phyloP scores from a whole-genome alignment of 2,797 vertebrate genomes.

The Sebastes diaconus region DNA sequence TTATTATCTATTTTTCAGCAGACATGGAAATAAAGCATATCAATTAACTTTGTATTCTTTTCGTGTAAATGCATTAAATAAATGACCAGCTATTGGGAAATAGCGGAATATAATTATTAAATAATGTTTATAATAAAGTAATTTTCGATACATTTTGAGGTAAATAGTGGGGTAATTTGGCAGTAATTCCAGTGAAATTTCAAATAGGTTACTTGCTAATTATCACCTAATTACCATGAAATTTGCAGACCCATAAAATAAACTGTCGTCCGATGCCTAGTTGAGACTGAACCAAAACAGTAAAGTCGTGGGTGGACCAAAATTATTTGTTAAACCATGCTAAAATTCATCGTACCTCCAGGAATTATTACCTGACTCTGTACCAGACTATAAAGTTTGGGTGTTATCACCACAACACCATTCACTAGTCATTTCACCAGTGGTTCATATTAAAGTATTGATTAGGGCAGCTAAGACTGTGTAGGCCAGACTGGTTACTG shows the following conservation, averaged over 20 bases:
- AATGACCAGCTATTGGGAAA: too few species aligned
- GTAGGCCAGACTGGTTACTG: neutral
- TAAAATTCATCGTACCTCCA: neutral
- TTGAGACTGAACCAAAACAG: neutral
- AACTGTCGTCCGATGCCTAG: fast-evolving
- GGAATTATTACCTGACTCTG: neutral
- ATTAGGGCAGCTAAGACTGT: neutral
- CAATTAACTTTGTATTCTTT: too few species aligned
- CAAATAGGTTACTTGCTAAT: too few species aligned
- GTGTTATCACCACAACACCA: neutral
- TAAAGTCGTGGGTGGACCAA: neutral
- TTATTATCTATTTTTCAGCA: too few species aligned
- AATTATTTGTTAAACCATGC: neutral
- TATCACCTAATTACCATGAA: too few species aligned
- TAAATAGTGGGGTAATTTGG: too few species aligned
- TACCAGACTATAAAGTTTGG: neutral
- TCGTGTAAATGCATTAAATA: too few species aligned
- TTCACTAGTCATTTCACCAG: neutral
- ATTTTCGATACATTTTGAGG: fast-evolving
- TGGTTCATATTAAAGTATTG: neutral
- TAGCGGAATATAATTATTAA: too few species aligned
- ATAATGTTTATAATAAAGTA: too few species aligned
- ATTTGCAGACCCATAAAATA: too few species aligned
- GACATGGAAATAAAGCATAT: too few species aligned
- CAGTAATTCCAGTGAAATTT: too few species aligned